These are phyloP conservation scores for Axea sp. DNA, from an alignment of 2,888 invertebrate genomes.

Conservation along the genomic window DNA sequence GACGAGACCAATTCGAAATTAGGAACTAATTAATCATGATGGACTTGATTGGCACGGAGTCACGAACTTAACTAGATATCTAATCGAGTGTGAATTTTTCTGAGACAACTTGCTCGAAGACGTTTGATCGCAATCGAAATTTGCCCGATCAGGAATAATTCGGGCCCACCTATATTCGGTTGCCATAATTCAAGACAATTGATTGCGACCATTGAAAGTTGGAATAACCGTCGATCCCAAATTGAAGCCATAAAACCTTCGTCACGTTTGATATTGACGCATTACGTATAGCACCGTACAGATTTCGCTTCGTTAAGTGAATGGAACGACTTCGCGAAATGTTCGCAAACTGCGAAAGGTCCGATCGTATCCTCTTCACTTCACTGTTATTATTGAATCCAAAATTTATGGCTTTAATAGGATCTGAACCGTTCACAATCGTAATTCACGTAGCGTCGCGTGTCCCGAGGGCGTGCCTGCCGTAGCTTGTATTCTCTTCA, in stretches of 20 bases:
- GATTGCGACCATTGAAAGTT: slow-evolving; percentile 31
- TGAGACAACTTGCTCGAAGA: not conserved
- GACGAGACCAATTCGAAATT: slow-evolving; percentile 32
- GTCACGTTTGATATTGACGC: slow-evolving; percentile 61
- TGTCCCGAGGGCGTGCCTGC: slow-evolving; percentile 69
- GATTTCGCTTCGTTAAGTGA: slow-evolving; percentile 62
- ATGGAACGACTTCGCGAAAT: slow-evolving; percentile 60
- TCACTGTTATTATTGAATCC: slow-evolving; percentile 77
- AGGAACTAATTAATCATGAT: slow-evolving; percentile 33
- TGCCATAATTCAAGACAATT: slow-evolving; percentile 41
- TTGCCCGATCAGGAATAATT: slow-evolving; percentile 11
- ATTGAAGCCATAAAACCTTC: slow-evolving; percentile 60
- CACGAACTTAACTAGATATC: not conserved
- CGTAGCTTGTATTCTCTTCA: slow-evolving; percentile 61
- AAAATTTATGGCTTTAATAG: slow-evolving; percentile 78
- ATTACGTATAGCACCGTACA: slow-evolving; percentile 52
- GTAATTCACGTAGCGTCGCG: slow-evolving; percentile 75
- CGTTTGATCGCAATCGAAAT: not conserved
- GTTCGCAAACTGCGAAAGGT: slow-evolving; percentile 60
- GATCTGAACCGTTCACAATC: slow-evolving; percentile 72
- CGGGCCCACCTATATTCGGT: not conserved
- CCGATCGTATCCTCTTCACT: slow-evolving; percentile 62
- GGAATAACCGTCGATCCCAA: slow-evolving; percentile 45
- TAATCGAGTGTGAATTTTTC: slow-evolving; percentile 1
- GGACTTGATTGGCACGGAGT: not conserved